These are phyloP conservation scores for Enteromius argenteus DNA, from an alignment of 2,797 vertebrate genomes.

Conservation along the genomic window DNA sequence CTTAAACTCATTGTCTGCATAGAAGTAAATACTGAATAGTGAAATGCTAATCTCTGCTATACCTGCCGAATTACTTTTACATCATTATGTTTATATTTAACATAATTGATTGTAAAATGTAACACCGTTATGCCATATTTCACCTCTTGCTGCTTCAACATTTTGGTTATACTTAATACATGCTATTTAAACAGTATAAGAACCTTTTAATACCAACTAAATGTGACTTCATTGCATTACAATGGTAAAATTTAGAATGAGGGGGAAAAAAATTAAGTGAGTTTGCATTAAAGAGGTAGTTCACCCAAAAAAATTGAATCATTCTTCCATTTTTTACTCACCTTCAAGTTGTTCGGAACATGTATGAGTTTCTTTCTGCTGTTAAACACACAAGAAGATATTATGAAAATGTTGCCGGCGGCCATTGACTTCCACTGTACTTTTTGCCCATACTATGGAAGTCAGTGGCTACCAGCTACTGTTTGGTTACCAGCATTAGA, in stretches of 20 bases:
- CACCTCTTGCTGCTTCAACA: constrained; percentile 68
- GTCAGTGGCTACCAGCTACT: neutral
- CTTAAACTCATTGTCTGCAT: constrained; percentile 64
- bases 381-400: neutral
- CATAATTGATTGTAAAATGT: constrained; percentile 55
- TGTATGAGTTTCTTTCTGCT: neutral
- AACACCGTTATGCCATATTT: constrained; percentile 65
- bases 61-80: constrained; percentile 66
- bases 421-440: neutral
- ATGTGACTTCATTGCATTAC: constrained; percentile 82
- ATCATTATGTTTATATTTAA: constrained; percentile 68
- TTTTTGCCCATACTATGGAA: neutral
- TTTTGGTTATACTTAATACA: constrained; percentile 77
- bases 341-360: neutral
- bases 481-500: neutral
- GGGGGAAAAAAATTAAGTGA: constrained; percentile 56
- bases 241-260: constrained; percentile 62
- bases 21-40: constrained; percentile 68
- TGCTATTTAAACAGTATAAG: constrained; percentile 75
- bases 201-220: constrained; percentile 85
- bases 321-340: neutral
- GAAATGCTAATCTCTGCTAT: constrained; percentile 72
- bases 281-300: constrained; percentile 24
- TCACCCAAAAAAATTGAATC: neutral
- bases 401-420: neutral